Evolutionary conservation across 1,140 invertebrate genomes (phyloP).

Genomic region (Ectropis grisescens): DNA sequence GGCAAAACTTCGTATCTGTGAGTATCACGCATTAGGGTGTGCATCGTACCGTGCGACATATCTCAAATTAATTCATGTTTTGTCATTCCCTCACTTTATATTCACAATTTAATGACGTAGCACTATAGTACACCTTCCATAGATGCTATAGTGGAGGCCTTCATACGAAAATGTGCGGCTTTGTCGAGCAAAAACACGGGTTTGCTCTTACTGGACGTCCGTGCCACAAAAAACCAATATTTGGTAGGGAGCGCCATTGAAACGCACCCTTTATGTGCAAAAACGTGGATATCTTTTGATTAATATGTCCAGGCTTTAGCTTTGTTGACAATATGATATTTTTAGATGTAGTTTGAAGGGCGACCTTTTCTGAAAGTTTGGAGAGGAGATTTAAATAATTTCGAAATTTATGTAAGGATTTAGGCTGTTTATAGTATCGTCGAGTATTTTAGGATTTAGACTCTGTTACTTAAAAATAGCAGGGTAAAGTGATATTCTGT

Average conservation of each 20-base stretch:
- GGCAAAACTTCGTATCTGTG: too few species aligned
- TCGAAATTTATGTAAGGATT: too few species aligned
- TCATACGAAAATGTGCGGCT: constrained; percentile 16
- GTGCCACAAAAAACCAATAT: constrained; percentile 58
- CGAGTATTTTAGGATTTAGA: too few species aligned
- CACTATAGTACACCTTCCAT: constrained; percentile 55
- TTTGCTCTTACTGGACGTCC: constrained; percentile 62
- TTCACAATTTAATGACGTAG: constrained; percentile 57
- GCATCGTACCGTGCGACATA: constrained; percentile 63
- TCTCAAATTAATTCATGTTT: constrained; percentile 69
- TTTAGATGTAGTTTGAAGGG: too few species aligned
- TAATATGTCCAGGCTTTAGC: constrained; percentile 30
- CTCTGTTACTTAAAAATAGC: too few species aligned
- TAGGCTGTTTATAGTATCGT: too few species aligned
- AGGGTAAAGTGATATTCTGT: too few species aligned
- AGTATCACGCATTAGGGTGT: constrained; percentile 37
- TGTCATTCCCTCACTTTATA: constrained; percentile 67
- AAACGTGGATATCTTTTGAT: constrained; percentile 60
- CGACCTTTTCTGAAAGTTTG: too few species aligned
- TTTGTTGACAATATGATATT: neutral
- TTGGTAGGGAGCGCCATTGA: constrained; percentile 61
- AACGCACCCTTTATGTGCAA: constrained; percentile 53
- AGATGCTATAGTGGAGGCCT: constrained; percentile 45
- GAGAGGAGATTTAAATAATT: too few species aligned
- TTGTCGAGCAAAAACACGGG: constrained; percentile 58